Evolutionary conservation across 2,113 vertebrate species (phyloP).

Genomic region (Clupea harengus): DNA sequence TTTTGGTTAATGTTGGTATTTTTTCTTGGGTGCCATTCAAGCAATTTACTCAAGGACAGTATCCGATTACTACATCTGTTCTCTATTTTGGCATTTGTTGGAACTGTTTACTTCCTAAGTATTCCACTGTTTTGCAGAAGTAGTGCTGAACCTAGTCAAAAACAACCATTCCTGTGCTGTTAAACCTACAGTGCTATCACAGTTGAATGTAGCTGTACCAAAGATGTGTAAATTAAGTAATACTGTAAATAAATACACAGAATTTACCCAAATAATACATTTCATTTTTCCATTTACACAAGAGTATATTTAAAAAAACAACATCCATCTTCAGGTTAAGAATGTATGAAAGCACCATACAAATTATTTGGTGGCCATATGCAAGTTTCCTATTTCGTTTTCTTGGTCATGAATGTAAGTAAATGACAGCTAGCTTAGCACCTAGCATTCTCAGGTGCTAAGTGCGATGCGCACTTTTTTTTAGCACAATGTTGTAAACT

Average conservation of each 20-base stretch:
- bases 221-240: neutral
- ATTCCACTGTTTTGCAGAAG: constrained; percentile 34
- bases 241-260: neutral
- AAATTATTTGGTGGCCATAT: neutral
- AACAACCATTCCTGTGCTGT: neutral
- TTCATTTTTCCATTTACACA: neutral
- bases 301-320: neutral
- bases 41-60: neutral
- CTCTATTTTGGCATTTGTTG: neutral
- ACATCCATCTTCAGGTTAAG: neutral
- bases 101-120: neutral
- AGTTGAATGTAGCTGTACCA: neutral
- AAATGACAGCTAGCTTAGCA: neutral
- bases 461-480: neutral
- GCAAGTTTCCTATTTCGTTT: neutral
- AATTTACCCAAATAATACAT: neutral
- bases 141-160: neutral
- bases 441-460: neutral
- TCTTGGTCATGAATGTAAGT: neutral
- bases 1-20: neutral
- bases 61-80: neutral
- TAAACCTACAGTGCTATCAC: neutral
- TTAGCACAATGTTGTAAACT: neutral
- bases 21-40: neutral
- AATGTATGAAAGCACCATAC: neutral